Percentiles rank a stretch among this genome's conserved stretches.
phyloP scores from a whole-genome alignment of 2,113 vertebrate genomes.

The Brienomyrus longianalis region DNA sequence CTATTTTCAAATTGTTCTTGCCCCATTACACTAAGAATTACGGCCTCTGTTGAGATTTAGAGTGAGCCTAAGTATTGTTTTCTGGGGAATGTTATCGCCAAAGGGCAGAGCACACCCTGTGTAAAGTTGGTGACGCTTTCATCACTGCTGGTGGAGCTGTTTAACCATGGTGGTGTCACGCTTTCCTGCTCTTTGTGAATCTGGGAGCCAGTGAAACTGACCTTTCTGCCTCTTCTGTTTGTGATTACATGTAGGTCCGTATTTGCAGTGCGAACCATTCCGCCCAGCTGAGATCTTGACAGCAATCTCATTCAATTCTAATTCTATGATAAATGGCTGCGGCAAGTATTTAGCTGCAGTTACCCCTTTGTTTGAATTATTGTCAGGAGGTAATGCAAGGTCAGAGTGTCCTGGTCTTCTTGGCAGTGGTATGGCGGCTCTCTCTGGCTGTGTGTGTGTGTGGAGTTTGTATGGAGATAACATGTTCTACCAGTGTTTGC shows the following conservation, averaged over 20 bases:
- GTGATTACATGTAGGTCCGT: background rate
- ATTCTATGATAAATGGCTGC: background rate
- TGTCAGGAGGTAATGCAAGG: background rate
- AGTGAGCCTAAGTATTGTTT: background rate
- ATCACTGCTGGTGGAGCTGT: slow-evolving; percentile 31
- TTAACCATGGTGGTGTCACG: slow-evolving; percentile 41
- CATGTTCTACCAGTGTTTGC: background rate
- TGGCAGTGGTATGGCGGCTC: background rate
- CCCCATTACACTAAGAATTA: background rate
- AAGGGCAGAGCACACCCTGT: slow-evolving; percentile 30
- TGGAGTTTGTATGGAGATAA: background rate
- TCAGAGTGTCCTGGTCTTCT: background rate
- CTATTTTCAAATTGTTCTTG: slow-evolving; percentile 1
- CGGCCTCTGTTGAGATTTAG: background rate
- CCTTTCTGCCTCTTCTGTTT: background rate
- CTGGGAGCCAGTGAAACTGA: background rate
- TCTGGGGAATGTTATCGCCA: slow-evolving; percentile 36
- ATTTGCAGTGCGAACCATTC: background rate
- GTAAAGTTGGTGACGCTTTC: slow-evolving; percentile 31
- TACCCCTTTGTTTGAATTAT: background rate
- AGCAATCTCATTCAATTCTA: background rate
- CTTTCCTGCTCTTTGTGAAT: slow-evolving; percentile 15
- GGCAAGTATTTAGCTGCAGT: background rate
- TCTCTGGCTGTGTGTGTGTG: background rate
- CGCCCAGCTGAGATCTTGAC: background rate